Conservation (phyloP, 1,140 invertebrate species). For the Asbolus verrucosus region DNA sequence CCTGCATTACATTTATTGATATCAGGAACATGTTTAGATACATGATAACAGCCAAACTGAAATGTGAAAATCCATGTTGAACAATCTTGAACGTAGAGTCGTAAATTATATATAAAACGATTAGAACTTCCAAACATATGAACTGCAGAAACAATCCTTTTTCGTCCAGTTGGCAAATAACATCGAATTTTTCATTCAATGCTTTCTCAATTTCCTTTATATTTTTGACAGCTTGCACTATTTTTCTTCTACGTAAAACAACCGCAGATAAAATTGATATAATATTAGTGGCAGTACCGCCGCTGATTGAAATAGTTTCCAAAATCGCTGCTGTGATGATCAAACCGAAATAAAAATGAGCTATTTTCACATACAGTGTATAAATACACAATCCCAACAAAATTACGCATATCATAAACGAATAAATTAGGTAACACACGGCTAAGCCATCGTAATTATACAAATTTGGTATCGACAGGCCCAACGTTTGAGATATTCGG, state of each 20-base stretch:
- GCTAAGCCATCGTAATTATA: conserved; percentile 14
- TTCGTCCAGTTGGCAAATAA: background rate
- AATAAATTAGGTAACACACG: conserved; percentile 7
- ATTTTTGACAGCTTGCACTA: conserved; percentile 9
- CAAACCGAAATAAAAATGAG: conserved; percentile 7
- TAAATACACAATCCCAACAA: background rate
- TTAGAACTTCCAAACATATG: background rate
- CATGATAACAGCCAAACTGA: background rate
- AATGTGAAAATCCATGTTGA: background rate
- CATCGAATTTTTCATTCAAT: conserved; percentile 12
- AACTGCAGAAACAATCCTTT: background rate
- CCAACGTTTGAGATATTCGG: background rate
- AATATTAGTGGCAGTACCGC: conserved; percentile 1
- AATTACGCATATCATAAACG: background rate
- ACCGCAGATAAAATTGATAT: background rate
- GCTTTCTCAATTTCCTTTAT: conserved; percentile 23
- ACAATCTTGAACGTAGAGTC: background rate
- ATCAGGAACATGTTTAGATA: conserved; percentile 16
- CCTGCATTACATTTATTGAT: conserved; percentile 6
- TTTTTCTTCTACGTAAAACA: conserved; percentile 3
- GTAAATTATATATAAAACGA: background rate
- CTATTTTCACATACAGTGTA: background rate
- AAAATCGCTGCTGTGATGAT: background rate
- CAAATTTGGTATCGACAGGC: conserved; percentile 24
- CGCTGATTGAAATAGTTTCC: background rate